Evolutionary conservation across 2,888 invertebrate genomes (phyloP).

Genomic region (Cheilosia vulpina): DNA sequence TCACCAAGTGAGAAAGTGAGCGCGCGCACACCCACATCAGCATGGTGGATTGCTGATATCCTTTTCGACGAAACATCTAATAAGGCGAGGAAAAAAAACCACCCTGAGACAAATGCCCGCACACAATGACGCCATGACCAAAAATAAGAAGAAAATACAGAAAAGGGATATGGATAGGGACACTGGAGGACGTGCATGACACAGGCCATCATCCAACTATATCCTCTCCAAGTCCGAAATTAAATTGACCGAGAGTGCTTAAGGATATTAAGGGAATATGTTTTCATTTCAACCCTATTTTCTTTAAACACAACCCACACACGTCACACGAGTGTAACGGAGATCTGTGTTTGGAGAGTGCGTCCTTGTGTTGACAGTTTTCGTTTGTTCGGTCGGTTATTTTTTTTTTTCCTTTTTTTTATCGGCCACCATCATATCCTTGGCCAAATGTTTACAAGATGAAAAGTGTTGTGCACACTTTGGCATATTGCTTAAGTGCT

Average conservation of each 20-base stretch:
- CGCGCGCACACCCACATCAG: slow-evolving; percentile 8
- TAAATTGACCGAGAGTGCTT: slow-evolving; percentile 75
- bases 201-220: slow-evolving; percentile 48
- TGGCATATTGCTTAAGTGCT: slow-evolving; percentile 75
- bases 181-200: slow-evolving; percentile 23
- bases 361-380: slow-evolving; percentile 64
- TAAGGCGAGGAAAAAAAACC: not conserved
- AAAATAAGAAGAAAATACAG: not conserved
- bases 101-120: slow-evolving; percentile 56
- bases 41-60: slow-evolving; percentile 41
- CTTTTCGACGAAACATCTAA: slow-evolving; percentile 26
- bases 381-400: not conserved
- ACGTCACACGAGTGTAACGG: not conserved
- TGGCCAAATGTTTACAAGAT: slow-evolving; percentile 73
- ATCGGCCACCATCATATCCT: slow-evolving; percentile 62
- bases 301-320: slow-evolving; percentile 62
- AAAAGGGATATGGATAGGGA: slow-evolving; percentile 49
- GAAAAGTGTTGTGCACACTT: slow-evolving; percentile 75
- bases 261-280: slow-evolving; percentile 75
- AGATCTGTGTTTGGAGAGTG: slow-evolving; percentile 4
- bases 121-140: slow-evolving; percentile 28
- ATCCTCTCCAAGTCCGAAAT: slow-evolving; percentile 66
- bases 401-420: slow-evolving; percentile 10
- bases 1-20: slow-evolving; percentile 38
- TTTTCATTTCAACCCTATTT: slow-evolving; percentile 73